Conservation (phyloP, 2,888 invertebrate species). For the Dioctria linearis region DNA sequence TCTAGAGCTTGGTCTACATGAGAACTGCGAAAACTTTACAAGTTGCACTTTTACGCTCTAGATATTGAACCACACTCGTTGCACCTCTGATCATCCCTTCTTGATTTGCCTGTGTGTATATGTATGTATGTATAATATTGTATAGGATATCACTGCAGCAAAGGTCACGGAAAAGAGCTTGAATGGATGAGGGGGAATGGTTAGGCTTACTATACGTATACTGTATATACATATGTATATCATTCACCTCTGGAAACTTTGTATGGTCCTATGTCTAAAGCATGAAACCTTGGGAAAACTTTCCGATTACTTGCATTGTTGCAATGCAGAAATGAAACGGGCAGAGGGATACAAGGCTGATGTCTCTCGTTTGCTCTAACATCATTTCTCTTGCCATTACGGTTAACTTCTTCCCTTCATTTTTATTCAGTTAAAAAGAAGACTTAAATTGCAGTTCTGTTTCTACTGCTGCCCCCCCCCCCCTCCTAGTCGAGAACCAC, state of each 20-base stretch:
- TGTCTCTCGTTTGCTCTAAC: not conserved
- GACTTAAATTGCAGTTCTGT: conserved; percentile 17
- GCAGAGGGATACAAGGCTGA: not conserved
- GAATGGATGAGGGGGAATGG: not conserved
- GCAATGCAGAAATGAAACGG: conserved; percentile 24
- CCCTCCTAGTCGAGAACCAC: no score
- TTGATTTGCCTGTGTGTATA: not conserved
- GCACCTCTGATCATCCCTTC: not conserved
- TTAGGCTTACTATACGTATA: not conserved
- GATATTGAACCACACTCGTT: not conserved
- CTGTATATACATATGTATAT: not conserved
- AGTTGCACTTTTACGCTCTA: conserved; percentile 8
- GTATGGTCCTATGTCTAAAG: no score
- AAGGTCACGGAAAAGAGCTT: not conserved
- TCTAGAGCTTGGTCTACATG: no score
- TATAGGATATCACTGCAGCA: conserved; percentile 10
- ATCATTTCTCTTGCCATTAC: conserved; percentile 12
- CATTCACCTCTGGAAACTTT: not conserved
- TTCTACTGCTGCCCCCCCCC: no score
- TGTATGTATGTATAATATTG: no score
- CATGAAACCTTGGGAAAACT: conserved; percentile 17
- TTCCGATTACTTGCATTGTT: conserved; percentile 42
- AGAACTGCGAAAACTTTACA: conserved; percentile 30
- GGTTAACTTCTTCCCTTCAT: conserved; percentile 12
- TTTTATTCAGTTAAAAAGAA: conserved; percentile 17